These are phyloP conservation scores for Octomys mimax DNA, from an alignment of 2,797 vertebrate genomes.

Conservation along the genomic window DNA sequence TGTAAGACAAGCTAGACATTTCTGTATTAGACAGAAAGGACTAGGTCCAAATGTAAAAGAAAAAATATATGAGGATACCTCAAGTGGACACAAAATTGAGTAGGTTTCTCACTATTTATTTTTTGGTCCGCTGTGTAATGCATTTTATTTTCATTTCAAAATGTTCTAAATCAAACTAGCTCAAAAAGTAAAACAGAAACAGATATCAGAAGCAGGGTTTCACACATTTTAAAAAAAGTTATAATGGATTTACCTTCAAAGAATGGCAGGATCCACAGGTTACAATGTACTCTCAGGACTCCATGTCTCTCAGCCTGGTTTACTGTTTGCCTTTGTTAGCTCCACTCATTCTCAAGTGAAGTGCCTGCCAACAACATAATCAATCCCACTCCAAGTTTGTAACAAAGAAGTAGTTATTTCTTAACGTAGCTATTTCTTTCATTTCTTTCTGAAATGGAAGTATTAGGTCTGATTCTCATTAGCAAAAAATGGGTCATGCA, in stretches of 20 bases:
- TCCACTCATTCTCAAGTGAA: neutral
- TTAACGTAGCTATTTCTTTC: neutral
- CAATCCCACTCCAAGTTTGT: neutral
- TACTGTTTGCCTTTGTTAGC: neutral
- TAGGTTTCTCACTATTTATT: neutral
- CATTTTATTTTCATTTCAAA: neutral
- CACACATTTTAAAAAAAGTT: neutral
- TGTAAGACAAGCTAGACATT: neutral
- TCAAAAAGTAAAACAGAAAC: neutral
- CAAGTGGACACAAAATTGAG: neutral
- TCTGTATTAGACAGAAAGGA: neutral
- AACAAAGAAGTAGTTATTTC: neutral
- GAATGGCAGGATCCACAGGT: neutral
- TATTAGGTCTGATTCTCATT: neutral
- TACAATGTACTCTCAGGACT: neutral
- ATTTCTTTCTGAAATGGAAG: neutral
- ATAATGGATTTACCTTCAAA: neutral
- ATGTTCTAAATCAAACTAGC: neutral
- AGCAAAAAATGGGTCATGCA: neutral
- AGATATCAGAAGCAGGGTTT: neutral
- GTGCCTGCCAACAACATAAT: neutral
- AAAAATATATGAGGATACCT: neutral
- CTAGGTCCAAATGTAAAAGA: neutral
- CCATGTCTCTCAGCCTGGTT: neutral
- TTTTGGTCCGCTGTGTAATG: neutral